These are phyloP conservation scores for Melanitta fusca DNA, from an alignment of 2,797 vertebrate species.

Conservation along the genomic window DNA sequence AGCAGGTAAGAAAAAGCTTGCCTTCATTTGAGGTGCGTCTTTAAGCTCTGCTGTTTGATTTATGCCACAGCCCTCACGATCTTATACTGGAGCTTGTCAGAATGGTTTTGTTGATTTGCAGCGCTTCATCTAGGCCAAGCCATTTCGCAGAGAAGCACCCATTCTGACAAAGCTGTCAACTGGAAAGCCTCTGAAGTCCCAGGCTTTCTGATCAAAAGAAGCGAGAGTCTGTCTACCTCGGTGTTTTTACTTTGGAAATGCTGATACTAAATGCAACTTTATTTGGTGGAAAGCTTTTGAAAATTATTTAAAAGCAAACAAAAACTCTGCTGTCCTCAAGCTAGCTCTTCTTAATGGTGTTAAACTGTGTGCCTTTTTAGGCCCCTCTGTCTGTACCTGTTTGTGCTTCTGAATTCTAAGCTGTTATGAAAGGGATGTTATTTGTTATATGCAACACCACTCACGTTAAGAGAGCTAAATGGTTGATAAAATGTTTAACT, in stretches of 20 bases:
- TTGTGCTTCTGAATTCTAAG: background rate
- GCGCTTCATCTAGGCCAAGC: slow-evolving; percentile 41
- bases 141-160: slow-evolving; percentile 14
- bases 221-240: background rate
- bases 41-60: slow-evolving; percentile 38
- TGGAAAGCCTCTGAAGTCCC: slow-evolving; percentile 49
- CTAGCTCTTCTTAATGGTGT: background rate
- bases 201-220: slow-evolving; percentile 56
- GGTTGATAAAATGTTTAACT: background rate
- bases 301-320: slow-evolving; percentile 34
- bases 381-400: background rate
- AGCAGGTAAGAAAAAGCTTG: background rate
- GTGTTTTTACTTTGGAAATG: slow-evolving; percentile 34
- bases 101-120: slow-evolving; percentile 23
- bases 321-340: background rate
- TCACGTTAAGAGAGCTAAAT: background rate
- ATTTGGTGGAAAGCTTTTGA: slow-evolving; percentile 44
- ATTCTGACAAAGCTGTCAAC: slow-evolving; percentile 65
- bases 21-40: background rate
- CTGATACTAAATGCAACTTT: slow-evolving; percentile 26
- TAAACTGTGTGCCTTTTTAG: background rate
- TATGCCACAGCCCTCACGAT: slow-evolving; percentile 13
- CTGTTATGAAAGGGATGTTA: background rate
- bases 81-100: slow-evolving; percentile 43
- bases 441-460: background rate